A percentile compares a stretch with the other conserved stretches of the same genome.
Conservation (phyloP, 1,140 invertebrate species). For the Trichonephila clavipes region DNA sequence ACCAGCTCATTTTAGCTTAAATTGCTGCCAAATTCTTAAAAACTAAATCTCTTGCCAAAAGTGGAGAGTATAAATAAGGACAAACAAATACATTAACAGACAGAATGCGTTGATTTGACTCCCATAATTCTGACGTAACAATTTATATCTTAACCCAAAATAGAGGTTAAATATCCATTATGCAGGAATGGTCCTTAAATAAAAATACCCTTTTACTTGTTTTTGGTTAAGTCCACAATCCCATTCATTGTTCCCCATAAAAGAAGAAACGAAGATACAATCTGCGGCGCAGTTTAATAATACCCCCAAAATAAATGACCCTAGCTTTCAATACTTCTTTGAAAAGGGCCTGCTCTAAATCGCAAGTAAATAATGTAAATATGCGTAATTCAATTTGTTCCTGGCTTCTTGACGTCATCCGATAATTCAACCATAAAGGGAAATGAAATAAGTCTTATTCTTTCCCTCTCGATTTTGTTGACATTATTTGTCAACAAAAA, state of each 20-base stretch:
- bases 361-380: slow-evolving; percentile 74
- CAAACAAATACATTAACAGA: not conserved
- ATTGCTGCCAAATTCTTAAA: not conserved
- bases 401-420: slow-evolving; percentile 71
- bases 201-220: not conserved
- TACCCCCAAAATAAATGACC: slow-evolving; percentile 56
- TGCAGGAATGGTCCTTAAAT: slow-evolving; percentile 16
- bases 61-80: not conserved
- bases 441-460: slow-evolving; percentile 70
- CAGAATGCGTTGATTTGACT: not conserved
- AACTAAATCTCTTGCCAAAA: not conserved
- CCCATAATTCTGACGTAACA: not conserved
- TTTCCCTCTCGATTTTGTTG: slow-evolving; percentile 71
- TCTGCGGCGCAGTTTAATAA: slow-evolving; percentile 40
- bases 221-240: slow-evolving; percentile 23
- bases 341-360: slow-evolving; percentile 54
- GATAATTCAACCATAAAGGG: slow-evolving; percentile 71
- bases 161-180: slow-evolving; percentile 56
- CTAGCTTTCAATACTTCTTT: slow-evolving; percentile 45
- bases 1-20: not conserved
- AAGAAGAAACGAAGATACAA: slow-evolving; percentile 41
- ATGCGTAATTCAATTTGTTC: slow-evolving; percentile 75
- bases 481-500: slow-evolving; percentile 76
- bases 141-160: slow-evolving; percentile 29
- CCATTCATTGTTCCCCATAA: not conserved